Percentiles rank a stretch among this genome's conserved stretches.
Conservation (phyloP, 2,797 vertebrate genomes). For the Varecia variegata region DNA sequence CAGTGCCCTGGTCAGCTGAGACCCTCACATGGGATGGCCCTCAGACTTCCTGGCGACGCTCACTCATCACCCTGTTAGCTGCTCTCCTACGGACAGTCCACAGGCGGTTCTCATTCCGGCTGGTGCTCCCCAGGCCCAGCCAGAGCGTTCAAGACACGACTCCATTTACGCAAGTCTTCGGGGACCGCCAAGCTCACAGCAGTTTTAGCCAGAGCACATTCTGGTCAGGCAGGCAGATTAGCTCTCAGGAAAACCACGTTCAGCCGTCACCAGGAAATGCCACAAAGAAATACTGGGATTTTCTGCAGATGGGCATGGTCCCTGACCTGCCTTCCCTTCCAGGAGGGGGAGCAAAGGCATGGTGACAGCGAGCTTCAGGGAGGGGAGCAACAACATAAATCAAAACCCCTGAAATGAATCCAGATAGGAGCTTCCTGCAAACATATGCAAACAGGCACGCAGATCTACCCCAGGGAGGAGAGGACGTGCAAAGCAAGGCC, state of each 20-base stretch:
- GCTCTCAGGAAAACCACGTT: not conserved
- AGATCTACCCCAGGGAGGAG: not conserved
- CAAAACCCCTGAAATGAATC: constrained; percentile 26
- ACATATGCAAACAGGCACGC: not conserved
- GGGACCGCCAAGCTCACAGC: not conserved
- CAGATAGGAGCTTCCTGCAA: constrained; percentile 42
- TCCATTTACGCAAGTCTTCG: not conserved
- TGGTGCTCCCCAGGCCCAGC: not conserved
- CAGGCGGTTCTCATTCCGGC: constrained; percentile 52
- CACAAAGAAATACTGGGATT: not conserved
- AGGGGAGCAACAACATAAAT: not conserved
- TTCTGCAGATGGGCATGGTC: not conserved
- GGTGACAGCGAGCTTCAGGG: not conserved
- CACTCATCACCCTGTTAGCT: constrained; percentile 67
- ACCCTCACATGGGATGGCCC: constrained; percentile 30
- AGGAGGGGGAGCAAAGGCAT: constrained; percentile 23
- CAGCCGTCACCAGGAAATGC: not conserved
- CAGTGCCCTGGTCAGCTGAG: constrained; percentile 33
- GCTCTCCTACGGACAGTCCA: not conserved
- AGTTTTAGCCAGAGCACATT: not conserved
- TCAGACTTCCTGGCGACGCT: constrained; percentile 68
- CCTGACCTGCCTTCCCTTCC: not conserved
- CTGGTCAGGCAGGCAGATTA: not conserved
- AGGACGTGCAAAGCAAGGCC: not conserved
- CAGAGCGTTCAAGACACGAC: not conserved